Base-by-base conservation (phyloP, 2,113 vertebrate species). In the Tyrannus savana region DNA sequence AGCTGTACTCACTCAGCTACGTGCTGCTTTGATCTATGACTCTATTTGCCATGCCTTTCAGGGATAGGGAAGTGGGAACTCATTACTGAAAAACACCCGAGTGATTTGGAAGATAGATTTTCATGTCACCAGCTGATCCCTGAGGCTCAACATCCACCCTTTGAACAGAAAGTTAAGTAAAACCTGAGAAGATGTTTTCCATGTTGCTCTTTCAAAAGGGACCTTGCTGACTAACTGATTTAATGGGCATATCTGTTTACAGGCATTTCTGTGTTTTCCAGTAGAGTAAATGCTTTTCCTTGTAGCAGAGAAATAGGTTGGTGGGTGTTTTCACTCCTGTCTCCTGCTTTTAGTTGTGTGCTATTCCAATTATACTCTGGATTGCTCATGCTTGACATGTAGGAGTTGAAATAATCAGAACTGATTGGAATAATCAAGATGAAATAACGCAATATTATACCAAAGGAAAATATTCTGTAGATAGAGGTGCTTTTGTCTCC, bases 31-130 rank as follows among this genome's bases (percentile, higher is more conserved):
- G 90, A 95, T 91, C 90, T 71, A 80, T 93, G 77, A 35, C 62
- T 96, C 89, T 84, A 88, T 96, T 97, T 93, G 91, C 71, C 55
- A 18, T 96, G 80, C 52, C 78, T 96, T 95, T 95, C 75, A 67
- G 53, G 69, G 60, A 7, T 73, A 30, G 62, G 72, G n/a, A 94
- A 84, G 46, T 92, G 31, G 87, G 49, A 94, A 63, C 52, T 96
- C 71, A 90, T 71, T 93, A 88, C 49, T 89, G 47, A 31, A 86
- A 68, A 56, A 85, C 85, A 92, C 93, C 84, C 31, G 1, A 94
- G 83, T 95, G 89, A 94, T 94, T 96, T 82, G 72, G 87, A 89
- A 96, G 93, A 93, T 90, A 85, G 85, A 95, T 96, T 95, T 96
- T 93, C 72, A 30, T 89, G 93, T 95, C 93, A 89, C 42, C 69